Conservation (phyloP, 2,113 vertebrate species). For the Arothron firmamentum region DNA sequence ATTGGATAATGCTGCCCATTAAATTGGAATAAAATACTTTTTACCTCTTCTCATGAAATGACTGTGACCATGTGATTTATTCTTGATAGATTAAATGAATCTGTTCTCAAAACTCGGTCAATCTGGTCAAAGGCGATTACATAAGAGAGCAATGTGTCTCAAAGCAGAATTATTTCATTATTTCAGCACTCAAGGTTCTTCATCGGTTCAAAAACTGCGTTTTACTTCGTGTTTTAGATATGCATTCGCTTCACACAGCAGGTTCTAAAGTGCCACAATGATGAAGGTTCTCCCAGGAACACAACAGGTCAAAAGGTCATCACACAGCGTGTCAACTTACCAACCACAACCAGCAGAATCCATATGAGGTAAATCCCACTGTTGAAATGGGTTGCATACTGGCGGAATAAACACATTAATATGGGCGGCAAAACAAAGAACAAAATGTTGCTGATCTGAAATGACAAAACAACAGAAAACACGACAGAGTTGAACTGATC, state of each 20-base stretch:
- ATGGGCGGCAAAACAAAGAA: slow-evolving; percentile 97
- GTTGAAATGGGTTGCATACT: slow-evolving; percentile 97
- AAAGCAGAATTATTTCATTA: too few relatives aligned
- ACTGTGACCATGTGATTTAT: too few relatives aligned
- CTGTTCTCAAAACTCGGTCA: too few relatives aligned
- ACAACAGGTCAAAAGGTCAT: slow-evolving; percentile 8
- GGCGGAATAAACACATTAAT: slow-evolving; percentile 95
- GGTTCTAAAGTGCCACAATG: not conserved
- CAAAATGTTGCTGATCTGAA: slow-evolving; percentile 96
- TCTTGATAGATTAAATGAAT: too few relatives aligned
- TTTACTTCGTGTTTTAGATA: too few relatives aligned
- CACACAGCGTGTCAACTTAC: slow-evolving; percentile 78
- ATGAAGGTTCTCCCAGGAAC: not conserved
- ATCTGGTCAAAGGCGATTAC: too few relatives aligned
- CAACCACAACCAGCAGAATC: slow-evolving; percentile 92
- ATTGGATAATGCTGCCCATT: too few relatives aligned
- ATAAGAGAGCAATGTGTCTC: too few relatives aligned
- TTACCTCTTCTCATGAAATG: too few relatives aligned
- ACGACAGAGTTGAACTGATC: slow-evolving; percentile 12
- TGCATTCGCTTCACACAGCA: not conserved
- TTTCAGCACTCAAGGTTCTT: too few relatives aligned
- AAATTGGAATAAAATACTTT: too few relatives aligned
- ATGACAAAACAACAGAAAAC: slow-evolving; percentile 39
- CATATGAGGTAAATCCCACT: slow-evolving; percentile 98
- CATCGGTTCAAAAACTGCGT: too few relatives aligned